These are phyloP conservation scores for Cataglyphis rosenhaueri DNA, from an alignment of 2,888 invertebrate species.

Conservation along the genomic window DNA sequence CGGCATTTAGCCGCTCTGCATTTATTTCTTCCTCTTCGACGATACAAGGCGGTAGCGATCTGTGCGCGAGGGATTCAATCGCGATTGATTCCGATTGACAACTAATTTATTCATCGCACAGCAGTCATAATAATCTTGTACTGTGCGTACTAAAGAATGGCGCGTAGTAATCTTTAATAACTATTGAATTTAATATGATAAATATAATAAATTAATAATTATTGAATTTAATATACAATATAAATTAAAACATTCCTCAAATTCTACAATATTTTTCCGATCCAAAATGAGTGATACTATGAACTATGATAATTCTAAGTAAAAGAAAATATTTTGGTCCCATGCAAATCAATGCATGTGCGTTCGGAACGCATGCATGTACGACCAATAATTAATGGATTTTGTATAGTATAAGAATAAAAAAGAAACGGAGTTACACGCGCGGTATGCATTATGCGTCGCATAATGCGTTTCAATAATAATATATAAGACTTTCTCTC, in stretches of 20 bases:
- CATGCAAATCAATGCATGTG: not conserved
- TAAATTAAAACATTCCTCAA: not conserved
- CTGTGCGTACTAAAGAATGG: not conserved
- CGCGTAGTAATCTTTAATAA: not conserved
- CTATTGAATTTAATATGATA: not conserved
- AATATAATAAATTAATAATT: too few species aligned
- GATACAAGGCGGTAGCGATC: constrained; percentile 20
- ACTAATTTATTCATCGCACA: constrained; percentile 22
- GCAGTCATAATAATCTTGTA: not conserved
- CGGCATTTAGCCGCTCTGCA: constrained; percentile 33
- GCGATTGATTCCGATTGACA: constrained; percentile 16
- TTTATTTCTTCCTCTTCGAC: constrained; percentile 17
- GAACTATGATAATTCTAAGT: not conserved
- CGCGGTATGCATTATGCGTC: not conserved
- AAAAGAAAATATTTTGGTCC: not conserved
- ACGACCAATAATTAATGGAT: not conserved
- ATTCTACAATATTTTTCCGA: not conserved
- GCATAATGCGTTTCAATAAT: constrained; percentile 20
- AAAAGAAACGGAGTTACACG: not conserved
- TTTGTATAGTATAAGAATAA: not conserved
- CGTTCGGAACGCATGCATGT: not conserved
- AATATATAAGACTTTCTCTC: constrained; percentile 35
- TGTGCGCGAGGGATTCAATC: constrained; percentile 15
- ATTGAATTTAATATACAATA: not conserved
- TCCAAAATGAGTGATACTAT: not conserved